phyloP scores from a whole-genome alignment of 2,888 invertebrate species.

The Galerucella nymphaeae region DNA sequence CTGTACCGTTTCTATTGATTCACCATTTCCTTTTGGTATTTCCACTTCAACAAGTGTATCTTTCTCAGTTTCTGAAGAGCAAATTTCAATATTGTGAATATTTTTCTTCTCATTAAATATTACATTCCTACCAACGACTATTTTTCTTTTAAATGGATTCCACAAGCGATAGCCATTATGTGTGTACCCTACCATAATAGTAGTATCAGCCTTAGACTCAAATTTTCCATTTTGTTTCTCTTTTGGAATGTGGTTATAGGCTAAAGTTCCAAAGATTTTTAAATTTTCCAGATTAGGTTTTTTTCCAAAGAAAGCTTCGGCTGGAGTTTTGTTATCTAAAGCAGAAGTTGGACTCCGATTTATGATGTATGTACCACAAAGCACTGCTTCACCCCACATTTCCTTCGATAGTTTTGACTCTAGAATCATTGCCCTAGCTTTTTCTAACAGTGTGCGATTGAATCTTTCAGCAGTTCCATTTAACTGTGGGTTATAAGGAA shows the following conservation, averaged over 20 bases:
- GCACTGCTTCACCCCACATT: constrained; percentile 15
- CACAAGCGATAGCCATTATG: too few species aligned
- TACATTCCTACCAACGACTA: constrained; percentile 2
- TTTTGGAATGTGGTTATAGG: constrained; percentile 3
- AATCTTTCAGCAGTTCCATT: constrained; percentile 19
- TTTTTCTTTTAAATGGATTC: neutral
- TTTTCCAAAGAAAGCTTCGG: too few species aligned
- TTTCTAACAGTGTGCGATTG: constrained; percentile 10
- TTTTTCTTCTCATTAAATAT: neutral
- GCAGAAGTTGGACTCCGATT: constrained; percentile 11
- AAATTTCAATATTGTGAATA: neutral
- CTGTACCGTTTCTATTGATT: neutral
- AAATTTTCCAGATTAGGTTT: neutral
- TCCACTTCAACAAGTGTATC: neutral
- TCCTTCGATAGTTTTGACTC: constrained; percentile 7
- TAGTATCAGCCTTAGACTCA: constrained; percentile 10
- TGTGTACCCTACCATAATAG: neutral
- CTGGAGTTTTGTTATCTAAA: constrained; percentile 3
- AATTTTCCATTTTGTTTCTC: constrained; percentile 10
- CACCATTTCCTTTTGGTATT: neutral
- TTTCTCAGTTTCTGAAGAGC: neutral
- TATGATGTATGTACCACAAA: constrained; percentile 16
- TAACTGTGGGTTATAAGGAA: constrained; percentile 11
- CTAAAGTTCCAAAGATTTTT: constrained; percentile 20
- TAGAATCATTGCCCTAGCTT: constrained; percentile 15